Percentiles rank a stretch among this genome's conserved stretches.
phyloP scores from a whole-genome alignment of 1,140 invertebrate species.

The Bicyclus anynana region DNA sequence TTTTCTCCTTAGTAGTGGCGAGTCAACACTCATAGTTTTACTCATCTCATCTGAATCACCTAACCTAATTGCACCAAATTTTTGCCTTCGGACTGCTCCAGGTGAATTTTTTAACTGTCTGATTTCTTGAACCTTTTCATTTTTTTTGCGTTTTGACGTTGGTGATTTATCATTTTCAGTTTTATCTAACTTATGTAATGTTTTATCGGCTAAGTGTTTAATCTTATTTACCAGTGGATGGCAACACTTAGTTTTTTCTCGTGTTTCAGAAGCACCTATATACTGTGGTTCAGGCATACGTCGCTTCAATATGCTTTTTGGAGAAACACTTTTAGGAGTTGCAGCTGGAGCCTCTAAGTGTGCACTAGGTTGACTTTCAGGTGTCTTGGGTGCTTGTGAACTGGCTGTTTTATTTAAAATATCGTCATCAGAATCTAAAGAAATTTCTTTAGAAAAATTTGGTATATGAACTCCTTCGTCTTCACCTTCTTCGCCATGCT shows the following conservation, averaged over 20 bases:
- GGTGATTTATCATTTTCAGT: slow-evolving; percentile 74
- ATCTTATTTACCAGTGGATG: slow-evolving; percentile 80
- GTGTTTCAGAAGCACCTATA: slow-evolving; percentile 58
- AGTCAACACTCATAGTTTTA: slow-evolving; percentile 59
- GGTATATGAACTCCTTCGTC: slow-evolving; percentile 69
- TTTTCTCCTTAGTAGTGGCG: slow-evolving; percentile 63
- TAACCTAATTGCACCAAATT: slow-evolving; percentile 67
- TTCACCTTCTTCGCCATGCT: slow-evolving; percentile 66
- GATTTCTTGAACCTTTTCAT: slow-evolving; percentile 67
- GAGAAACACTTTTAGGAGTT: slow-evolving; percentile 62
- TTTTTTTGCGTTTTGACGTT: slow-evolving; percentile 56
- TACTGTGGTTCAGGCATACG: slow-evolving; percentile 62
- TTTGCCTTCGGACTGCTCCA: slow-evolving; percentile 66
- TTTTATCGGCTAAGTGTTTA: slow-evolving; percentile 79
- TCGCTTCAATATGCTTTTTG: slow-evolving; percentile 71
- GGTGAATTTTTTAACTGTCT: slow-evolving; percentile 69
- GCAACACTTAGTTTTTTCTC: slow-evolving; percentile 76
- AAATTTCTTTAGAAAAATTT: slow-evolving; percentile 75
- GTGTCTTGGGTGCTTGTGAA: slow-evolving; percentile 27
- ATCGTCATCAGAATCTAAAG: slow-evolving; percentile 70
- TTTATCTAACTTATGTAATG: slow-evolving; percentile 74
- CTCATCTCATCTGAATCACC: slow-evolving; percentile 71
- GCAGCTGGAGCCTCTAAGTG: slow-evolving; percentile 47
- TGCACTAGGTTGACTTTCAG: slow-evolving; percentile 43
- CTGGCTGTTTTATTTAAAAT: slow-evolving; percentile 35